These are phyloP conservation scores for Dryobota labecula DNA, from an alignment of 2,888 invertebrate species.

Conservation along the genomic window DNA sequence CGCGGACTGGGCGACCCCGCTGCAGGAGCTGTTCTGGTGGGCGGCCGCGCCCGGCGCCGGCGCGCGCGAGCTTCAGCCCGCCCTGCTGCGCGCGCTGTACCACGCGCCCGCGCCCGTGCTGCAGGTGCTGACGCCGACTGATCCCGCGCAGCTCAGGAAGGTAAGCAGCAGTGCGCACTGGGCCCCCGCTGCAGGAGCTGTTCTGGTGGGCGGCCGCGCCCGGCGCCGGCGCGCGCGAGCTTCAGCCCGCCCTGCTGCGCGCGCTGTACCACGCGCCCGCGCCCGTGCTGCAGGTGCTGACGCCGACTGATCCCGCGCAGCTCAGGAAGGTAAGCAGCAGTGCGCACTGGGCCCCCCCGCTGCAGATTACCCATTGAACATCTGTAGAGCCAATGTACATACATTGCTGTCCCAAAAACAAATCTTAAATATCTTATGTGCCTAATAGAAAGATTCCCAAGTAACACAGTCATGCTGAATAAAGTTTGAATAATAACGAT, in stretches of 20 bases:
- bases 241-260: constrained; percentile 80
- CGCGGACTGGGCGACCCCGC: constrained; percentile 77
- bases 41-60: constrained; percentile 74
- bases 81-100: constrained; percentile 81
- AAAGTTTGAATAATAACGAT: no score
- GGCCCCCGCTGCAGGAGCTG: constrained; percentile 80
- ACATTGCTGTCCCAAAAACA: no score
- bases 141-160: constrained; percentile 80
- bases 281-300: constrained; percentile 75
- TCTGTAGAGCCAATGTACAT: no score
- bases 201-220: constrained; percentile 82
- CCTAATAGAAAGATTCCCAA: no score
- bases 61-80: constrained; percentile 76
- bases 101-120: constrained; percentile 78
- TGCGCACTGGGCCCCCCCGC: constrained; percentile 78
- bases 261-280: constrained; percentile 81
- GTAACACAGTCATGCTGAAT: no score
- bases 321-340: constrained; percentile 77
- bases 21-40: constrained; percentile 85
- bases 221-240: constrained; percentile 71
- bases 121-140: constrained; percentile 76
- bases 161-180: constrained; percentile 75
- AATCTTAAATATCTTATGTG: no score
- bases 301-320: constrained; percentile 77
- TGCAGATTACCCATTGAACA: no score